Evolutionary conservation across 2,113 vertebrate genomes (phyloP), one percentile per base, ranked within the genome.

Genomic region (Lycocorax pyrrhopterus): DNA sequence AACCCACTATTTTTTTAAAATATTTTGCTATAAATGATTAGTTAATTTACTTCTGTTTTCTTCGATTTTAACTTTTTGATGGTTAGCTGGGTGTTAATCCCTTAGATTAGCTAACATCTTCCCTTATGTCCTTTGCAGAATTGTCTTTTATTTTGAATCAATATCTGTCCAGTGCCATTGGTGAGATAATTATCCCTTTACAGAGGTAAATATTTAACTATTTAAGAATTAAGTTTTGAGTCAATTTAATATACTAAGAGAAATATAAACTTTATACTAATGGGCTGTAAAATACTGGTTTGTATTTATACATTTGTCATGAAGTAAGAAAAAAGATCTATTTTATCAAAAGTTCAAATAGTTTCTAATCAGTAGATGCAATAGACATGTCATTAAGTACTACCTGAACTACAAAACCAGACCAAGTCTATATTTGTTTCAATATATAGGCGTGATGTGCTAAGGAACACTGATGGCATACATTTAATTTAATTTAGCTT

Each of bases 401-500:
- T 47, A 62, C 2, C 3, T 35, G 27, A 63, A 22, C 14, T 35
- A 59, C 32, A 35, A 58, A 72, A 77, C 4, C 10, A 67, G 6
- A 6, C 7, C 10, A 84, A n/a, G 13, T 13, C 32, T 46, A 11
- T 35, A 33, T 49, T 77, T 73, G 25, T 64, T 60, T 75, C 12
- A 56, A 32, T 67, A 27, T 37, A 56, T 60, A 46, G 17, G 4
- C 14, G n/a, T 46, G 26, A 51, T 23, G 12, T 22, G 4, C 2
- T 46, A 47, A 72, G 9, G 9, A 64, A 39, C 17, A 53, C 5
- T 29, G 4, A 68, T 25, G 8, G 26, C 58, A 4, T 44, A 19
- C 10, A 49, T 80, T 84, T 46, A 0, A 41, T 35, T 74, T 35
- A 0, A n/a, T 49, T 26, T n/a, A 0, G 29, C 37, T 29, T 27